Percentiles rank a stretch among this genome's conserved stretches.
phyloP scores from a whole-genome alignment of 2,113 vertebrate species.

The Leucoraja erinaceus region DNA sequence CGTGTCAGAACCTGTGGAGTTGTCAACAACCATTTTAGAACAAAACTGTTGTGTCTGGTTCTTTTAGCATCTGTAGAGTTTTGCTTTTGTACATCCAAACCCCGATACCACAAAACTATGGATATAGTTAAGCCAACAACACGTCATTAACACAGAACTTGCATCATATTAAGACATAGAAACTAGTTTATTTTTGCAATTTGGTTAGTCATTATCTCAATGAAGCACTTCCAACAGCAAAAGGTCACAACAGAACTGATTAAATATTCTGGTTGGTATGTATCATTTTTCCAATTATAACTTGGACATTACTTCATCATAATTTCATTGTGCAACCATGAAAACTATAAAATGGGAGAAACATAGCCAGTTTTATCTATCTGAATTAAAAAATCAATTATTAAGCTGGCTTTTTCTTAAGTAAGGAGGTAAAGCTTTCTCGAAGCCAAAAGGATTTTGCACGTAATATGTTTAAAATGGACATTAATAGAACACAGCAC shows the following conservation, averaged over 20 bases:
- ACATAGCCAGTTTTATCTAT: background rate
- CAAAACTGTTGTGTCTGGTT: background rate
- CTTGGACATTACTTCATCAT: too few species aligned
- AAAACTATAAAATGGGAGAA: background rate
- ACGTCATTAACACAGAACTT: background rate
- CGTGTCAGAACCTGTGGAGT: constrained; percentile 72
- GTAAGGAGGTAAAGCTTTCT: background rate
- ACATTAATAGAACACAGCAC: background rate
- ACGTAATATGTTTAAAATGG: background rate
- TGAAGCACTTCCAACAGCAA: background rate
- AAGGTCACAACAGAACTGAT: background rate
- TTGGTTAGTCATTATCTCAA: background rate
- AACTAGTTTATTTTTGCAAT: background rate
- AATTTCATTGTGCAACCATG: too few species aligned
- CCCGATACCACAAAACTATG: too few species aligned
- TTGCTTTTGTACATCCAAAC: background rate
- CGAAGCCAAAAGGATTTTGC: background rate
- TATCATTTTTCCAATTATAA: too few species aligned
- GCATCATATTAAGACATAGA: too few species aligned
- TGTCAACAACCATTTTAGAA: background rate
- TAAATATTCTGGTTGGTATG: background rate
- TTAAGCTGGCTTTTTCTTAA: background rate
- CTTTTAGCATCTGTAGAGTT: background rate
- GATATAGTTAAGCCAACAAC: background rate
- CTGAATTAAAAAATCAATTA: background rate